A percentile compares a stretch with the other conserved stretches of the same genome.
These are phyloP conservation scores for Proisotoma minuta DNA, from an alignment of 2,888 invertebrate genomes.

Conservation along the genomic window DNA sequence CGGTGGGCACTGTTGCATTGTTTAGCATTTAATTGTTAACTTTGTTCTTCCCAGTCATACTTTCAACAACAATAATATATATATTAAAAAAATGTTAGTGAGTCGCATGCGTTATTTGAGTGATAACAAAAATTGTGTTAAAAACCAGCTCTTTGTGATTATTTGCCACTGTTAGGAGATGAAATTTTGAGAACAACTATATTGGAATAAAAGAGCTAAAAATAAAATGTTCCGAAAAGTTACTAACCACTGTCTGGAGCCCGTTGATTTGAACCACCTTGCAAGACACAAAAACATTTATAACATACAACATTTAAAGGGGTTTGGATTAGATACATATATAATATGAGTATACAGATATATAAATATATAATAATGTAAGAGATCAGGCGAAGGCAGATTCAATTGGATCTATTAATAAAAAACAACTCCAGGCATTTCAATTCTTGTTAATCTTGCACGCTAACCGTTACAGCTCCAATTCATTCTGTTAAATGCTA, in stretches of 20 bases:
- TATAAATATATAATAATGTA: neutral
- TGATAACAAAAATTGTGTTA: too few relatives aligned
- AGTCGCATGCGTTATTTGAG: too few relatives aligned
- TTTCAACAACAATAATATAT: too few relatives aligned
- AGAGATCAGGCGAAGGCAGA: neutral
- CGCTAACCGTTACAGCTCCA: too few relatives aligned
- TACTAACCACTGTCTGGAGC: slow-evolving; percentile 42
- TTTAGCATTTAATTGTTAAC: too few relatives aligned
- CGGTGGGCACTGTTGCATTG: too few relatives aligned
- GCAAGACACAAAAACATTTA: slow-evolving; percentile 6
- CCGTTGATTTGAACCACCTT: slow-evolving; percentile 40
- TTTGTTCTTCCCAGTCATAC: too few relatives aligned
- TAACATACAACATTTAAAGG: too few relatives aligned
- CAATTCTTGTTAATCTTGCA: neutral
- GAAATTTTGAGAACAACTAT: neutral
- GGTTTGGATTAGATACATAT: neutral
- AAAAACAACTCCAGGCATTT: neutral
- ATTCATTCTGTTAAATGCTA: too few relatives aligned
- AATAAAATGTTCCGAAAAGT: slow-evolving; percentile 24
- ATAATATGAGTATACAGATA: neutral
- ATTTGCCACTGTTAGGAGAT: too few relatives aligned
- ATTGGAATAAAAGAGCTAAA: slow-evolving; percentile 8
- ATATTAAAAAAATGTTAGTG: too few relatives aligned
- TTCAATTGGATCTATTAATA: neutral
- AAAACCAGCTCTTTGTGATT: too few relatives aligned